A percentile compares a stretch with the other conserved stretches of the same genome.
Evolutionary conservation across 1,140 invertebrate species (phyloP).

Genomic region (Neodiprion virginianus): DNA sequence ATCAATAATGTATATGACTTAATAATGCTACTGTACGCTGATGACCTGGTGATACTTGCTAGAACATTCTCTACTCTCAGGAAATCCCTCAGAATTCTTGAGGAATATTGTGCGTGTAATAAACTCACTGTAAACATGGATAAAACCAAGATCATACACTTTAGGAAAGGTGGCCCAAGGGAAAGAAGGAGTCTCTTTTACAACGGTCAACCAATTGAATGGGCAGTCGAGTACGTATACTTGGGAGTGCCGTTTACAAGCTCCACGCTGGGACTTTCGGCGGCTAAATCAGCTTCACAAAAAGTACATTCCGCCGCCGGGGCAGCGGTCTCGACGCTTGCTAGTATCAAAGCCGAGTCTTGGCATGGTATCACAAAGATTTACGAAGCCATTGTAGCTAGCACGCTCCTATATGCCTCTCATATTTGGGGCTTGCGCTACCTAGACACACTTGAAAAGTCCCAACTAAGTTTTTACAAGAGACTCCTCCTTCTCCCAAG

Average conservation of each 20-base stretch:
- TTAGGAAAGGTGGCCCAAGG: constrained; percentile 26
- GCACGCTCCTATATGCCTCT: constrained; percentile 18
- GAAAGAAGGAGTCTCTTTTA: too few species aligned
- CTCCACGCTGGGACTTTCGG: constrained; percentile 11
- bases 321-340: constrained; percentile 4
- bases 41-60: constrained; percentile 23
- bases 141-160: constrained; percentile 36
- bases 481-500: constrained; percentile 17
- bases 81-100: constrained; percentile 13
- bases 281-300: not conserved
- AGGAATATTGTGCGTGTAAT: constrained; percentile 23
- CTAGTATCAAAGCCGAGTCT: constrained; percentile 17
- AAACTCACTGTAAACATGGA: constrained; percentile 25
- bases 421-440: constrained; percentile 21
- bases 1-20: constrained; percentile 5
- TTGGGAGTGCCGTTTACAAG: constrained; percentile 12
- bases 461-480: constrained; percentile 25
- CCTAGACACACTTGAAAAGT: constrained; percentile 14
- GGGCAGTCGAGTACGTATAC: constrained; percentile 16
- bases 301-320: constrained; percentile 15
- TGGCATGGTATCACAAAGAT: constrained; percentile 11
- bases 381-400: constrained; percentile 23
- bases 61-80: not conserved
- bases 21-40: constrained; percentile 21
- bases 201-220: not conserved